Evolutionary conservation across 2,797 vertebrate species (phyloP).

Genomic region (Pangasius mekongensis): DNA sequence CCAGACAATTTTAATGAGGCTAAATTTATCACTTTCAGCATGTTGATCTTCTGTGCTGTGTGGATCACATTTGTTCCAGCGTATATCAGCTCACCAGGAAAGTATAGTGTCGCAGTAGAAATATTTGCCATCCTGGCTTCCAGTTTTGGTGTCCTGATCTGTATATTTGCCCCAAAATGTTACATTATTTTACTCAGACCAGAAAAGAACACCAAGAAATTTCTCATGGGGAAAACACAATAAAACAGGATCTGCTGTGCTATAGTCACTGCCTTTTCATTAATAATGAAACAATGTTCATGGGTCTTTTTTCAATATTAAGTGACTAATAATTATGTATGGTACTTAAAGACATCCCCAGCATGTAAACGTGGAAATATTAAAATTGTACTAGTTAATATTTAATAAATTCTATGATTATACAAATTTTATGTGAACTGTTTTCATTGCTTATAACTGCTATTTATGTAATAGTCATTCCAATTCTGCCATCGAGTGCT

Average conservation of each 20-base stretch:
- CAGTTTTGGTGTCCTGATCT: constrained; percentile 59
- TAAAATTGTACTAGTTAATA: not conserved
- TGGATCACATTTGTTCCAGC: constrained; percentile 63
- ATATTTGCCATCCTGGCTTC: constrained; percentile 63
- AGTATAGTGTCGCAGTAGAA: constrained; percentile 63
- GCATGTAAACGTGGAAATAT: not conserved
- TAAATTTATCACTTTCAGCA: constrained; percentile 64
- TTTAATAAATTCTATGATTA: not conserved
- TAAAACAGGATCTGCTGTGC: not conserved
- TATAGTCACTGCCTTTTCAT: not conserved
- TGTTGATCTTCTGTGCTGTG: constrained; percentile 63
- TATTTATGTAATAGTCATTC: not conserved
- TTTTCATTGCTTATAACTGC: not conserved
- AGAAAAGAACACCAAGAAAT: constrained; percentile 63
- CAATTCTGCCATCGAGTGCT: not conserved
- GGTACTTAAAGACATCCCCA: too few species aligned
- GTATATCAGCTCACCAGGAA: constrained; percentile 65
- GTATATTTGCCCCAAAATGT: constrained; percentile 62
- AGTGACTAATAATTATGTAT: too few species aligned
- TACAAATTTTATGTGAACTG: not conserved
- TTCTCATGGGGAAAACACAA: constrained; percentile 66
- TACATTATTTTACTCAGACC: constrained; percentile 64
- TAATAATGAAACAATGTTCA: not conserved
- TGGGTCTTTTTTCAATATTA: not conserved
- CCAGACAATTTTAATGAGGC: constrained; percentile 62